Percentiles rank a stretch among this genome's conserved stretches.
Conservation (phyloP, 2,888 invertebrate species). For the Sericinus montela region DNA sequence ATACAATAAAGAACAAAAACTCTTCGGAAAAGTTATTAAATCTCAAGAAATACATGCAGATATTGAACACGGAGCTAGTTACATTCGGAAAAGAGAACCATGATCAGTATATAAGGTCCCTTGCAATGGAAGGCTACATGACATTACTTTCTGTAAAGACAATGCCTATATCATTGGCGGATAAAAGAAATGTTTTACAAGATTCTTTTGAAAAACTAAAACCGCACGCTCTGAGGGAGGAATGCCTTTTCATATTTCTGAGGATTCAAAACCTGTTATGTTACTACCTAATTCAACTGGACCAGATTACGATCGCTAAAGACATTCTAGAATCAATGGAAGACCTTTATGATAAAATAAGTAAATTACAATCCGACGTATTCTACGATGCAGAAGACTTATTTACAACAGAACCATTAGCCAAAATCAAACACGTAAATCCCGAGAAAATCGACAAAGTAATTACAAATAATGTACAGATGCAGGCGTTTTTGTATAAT, state of each 20-base stretch:
- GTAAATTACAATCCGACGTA: slow-evolving; percentile 44
- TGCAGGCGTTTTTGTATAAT: slow-evolving; percentile 80
- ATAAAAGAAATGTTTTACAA: slow-evolving; percentile 56
- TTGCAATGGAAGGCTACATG: slow-evolving; percentile 68
- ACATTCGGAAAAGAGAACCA: slow-evolving; percentile 60
- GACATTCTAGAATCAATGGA: slow-evolving; percentile 73
- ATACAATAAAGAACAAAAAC: slow-evolving; percentile 50
- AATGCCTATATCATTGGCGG: slow-evolving; percentile 50
- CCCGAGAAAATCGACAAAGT: slow-evolving; percentile 77
- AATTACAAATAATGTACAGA: slow-evolving; percentile 80
- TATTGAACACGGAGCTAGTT: slow-evolving; percentile 47
- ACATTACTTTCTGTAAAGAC: slow-evolving; percentile 58
- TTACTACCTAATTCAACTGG: slow-evolving; percentile 75
- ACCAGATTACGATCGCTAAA: slow-evolving; percentile 63
- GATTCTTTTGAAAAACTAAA: slow-evolving; percentile 56
- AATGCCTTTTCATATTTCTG: slow-evolving; percentile 73
- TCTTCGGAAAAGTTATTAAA: slow-evolving; percentile 45
- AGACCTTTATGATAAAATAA: slow-evolving; percentile 59
- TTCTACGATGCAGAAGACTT: slow-evolving; percentile 76
- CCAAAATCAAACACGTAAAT: slow-evolving; percentile 51
- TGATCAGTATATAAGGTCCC: slow-evolving; percentile 48
- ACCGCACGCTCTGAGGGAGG: slow-evolving; percentile 46
- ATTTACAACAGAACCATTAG: slow-evolving; percentile 54
- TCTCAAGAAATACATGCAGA: slow-evolving; percentile 55
- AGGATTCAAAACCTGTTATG: slow-evolving; percentile 79